Percentiles rank a stretch among this genome's conserved stretches.
Evolutionary conservation across 2,113 vertebrate genomes (phyloP).

Genomic region (Hipposideros armiger): DNA sequence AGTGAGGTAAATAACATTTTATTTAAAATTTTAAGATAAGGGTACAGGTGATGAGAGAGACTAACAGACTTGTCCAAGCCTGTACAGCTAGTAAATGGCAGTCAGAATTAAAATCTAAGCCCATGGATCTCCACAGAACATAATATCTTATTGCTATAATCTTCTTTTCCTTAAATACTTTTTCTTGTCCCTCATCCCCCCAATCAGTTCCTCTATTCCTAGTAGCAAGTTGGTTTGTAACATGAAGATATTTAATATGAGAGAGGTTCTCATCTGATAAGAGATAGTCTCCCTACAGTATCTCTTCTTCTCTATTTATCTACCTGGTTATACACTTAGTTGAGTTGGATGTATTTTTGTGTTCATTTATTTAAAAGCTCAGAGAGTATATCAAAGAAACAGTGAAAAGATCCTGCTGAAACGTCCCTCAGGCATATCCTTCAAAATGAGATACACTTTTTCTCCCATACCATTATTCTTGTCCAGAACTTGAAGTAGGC

Average conservation of each 20-base stretch:
- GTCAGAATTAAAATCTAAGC: background rate
- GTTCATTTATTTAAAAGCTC: background rate
- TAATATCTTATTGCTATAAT: background rate
- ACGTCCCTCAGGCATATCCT: conserved; percentile 79
- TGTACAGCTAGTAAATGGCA: background rate
- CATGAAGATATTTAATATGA: background rate
- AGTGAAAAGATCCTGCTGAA: conserved; percentile 77
- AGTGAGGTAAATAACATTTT: background rate
- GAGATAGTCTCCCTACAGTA: background rate
- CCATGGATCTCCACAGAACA: background rate
- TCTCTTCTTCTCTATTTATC: background rate
- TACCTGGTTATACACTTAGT: background rate
- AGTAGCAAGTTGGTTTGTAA: background rate
- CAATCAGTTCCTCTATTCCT: background rate
- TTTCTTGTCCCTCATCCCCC: background rate
- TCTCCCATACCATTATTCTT: conserved; percentile 76
- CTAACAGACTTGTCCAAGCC: background rate
- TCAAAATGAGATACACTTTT: conserved; percentile 82
- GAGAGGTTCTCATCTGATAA: background rate
- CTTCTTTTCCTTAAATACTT: background rate
- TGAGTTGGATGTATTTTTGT: background rate
- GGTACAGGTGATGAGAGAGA: background rate
- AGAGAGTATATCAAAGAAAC: conserved; percentile 70
- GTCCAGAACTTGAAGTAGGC: conserved; percentile 77
- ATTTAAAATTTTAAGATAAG: background rate